A percentile compares a stretch with the other conserved stretches of the same genome.
These are phyloP conservation scores for Rhynchotus rufescens DNA, from an alignment of 2,797 vertebrate species.

Conservation along the genomic window DNA sequence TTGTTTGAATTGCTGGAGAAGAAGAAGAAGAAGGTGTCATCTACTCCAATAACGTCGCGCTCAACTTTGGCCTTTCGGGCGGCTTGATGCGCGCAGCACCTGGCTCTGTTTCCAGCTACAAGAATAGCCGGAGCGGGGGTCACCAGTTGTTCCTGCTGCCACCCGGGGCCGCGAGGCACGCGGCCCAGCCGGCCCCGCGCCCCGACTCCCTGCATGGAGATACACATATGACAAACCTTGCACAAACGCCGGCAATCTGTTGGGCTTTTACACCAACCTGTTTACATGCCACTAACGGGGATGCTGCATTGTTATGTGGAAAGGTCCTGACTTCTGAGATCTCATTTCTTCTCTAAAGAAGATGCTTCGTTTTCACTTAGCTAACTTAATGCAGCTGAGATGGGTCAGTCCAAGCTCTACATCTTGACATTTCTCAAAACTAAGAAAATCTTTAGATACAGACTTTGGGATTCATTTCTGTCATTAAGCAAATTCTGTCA, in stretches of 20 bases:
- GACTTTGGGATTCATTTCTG: background rate
- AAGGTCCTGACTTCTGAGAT: background rate
- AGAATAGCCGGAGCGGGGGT: slow-evolving; percentile 46
- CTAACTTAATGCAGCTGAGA: background rate
- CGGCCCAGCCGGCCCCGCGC: background rate
- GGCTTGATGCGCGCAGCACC: slow-evolving; percentile 12
- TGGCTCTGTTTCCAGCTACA: slow-evolving; percentile 45
- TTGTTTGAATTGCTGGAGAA: slow-evolving; percentile 76
- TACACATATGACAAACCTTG: background rate
- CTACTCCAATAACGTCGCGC: slow-evolving; percentile 57
- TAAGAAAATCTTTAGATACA: background rate
- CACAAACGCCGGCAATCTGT: background rate
- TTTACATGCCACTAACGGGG: background rate
- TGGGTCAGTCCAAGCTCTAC: background rate
- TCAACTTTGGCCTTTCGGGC: slow-evolving; percentile 75
- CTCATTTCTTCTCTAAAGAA: background rate
- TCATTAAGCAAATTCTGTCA: background rate
- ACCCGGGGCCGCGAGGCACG: background rate
- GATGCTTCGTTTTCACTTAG: background rate
- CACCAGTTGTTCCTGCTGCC: slow-evolving; percentile 36
- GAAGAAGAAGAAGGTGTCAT: slow-evolving; percentile 71
- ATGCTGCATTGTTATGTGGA: background rate
- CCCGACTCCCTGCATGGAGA: no score
- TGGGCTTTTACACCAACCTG: background rate
- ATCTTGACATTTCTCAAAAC: background rate